Evolutionary conservation across 1,140 invertebrate species (phyloP).

Genomic region (Platorchestia sp.): DNA sequence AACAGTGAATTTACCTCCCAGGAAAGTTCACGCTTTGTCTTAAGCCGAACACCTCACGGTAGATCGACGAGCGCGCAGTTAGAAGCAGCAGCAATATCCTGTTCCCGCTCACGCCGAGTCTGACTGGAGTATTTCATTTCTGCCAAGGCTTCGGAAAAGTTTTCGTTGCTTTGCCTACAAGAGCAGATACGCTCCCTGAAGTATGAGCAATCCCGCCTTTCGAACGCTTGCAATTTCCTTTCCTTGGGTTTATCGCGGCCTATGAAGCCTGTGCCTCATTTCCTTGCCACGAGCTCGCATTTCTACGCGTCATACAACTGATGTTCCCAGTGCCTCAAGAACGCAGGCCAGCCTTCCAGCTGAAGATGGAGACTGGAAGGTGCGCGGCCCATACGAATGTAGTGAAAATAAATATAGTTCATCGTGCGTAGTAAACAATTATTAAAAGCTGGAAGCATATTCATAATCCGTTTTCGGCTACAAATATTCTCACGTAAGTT

Average conservation of each 20-base stretch:
- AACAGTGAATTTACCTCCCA: background rate
- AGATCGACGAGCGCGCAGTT: background rate
- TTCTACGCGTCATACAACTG: background rate
- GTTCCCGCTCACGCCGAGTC: background rate
- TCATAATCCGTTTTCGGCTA: no score
- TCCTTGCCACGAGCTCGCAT: conserved; percentile 13
- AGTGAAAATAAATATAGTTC: no score
- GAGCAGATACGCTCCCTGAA: conserved; percentile 23
- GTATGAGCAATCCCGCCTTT: conserved; percentile 38
- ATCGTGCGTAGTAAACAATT: no score
- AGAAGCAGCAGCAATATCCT: background rate
- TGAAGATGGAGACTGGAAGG: background rate
- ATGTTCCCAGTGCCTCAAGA: background rate
- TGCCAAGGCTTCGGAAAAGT: background rate
- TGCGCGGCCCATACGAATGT: background rate
- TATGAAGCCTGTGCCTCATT: conserved; percentile 8
- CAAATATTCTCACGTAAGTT: no score
- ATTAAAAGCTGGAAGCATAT: no score
- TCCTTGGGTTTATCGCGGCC: background rate
- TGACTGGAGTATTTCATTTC: conserved; percentile 5
- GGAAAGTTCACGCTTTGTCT: background rate
- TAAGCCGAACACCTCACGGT: background rate
- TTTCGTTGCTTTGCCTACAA: background rate
- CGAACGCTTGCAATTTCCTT: conserved; percentile 34
- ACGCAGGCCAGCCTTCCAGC: background rate